Evolutionary conservation across 2,797 vertebrate species (phyloP).

Genomic region (Graptemys geographica): DNA sequence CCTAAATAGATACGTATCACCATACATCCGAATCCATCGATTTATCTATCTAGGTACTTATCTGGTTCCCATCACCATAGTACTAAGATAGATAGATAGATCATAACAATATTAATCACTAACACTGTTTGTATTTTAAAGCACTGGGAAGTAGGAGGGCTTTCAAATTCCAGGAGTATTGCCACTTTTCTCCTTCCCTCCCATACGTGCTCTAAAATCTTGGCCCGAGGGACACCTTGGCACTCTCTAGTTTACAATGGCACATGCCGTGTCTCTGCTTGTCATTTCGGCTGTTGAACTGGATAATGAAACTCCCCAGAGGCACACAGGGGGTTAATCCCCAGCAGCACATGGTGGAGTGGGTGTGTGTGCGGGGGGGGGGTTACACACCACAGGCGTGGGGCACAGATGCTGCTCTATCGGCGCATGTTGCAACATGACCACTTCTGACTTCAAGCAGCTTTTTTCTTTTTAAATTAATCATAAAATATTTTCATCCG

Average conservation of each 20-base stretch:
- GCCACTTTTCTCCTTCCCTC: conserved; percentile 63
- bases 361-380: neutral
- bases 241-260: neutral
- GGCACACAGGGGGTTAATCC: neutral
- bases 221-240: neutral
- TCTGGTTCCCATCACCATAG: neutral
- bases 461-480: neutral
- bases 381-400: neutral
- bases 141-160: conserved; percentile 31
- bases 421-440: conserved; percentile 30
- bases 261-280: neutral
- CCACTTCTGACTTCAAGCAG: conserved; percentile 4
- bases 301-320: neutral
- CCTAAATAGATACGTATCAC: neutral
- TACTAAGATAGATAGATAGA: neutral
- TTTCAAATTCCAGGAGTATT: conserved; percentile 57
- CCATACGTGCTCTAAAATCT: neutral
- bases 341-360: neutral
- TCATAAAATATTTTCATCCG: conserved; percentile 26
- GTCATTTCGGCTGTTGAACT: neutral
- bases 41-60: neutral
- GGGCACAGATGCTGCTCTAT: conserved; percentile 42
- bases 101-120: conserved; percentile 35
- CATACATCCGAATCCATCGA: neutral
- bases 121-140: conserved; percentile 40